These are phyloP conservation scores for Phenganax marumi DNA, from an alignment of 92 coral and sea anemone species.

Conservation along the genomic window DNA sequence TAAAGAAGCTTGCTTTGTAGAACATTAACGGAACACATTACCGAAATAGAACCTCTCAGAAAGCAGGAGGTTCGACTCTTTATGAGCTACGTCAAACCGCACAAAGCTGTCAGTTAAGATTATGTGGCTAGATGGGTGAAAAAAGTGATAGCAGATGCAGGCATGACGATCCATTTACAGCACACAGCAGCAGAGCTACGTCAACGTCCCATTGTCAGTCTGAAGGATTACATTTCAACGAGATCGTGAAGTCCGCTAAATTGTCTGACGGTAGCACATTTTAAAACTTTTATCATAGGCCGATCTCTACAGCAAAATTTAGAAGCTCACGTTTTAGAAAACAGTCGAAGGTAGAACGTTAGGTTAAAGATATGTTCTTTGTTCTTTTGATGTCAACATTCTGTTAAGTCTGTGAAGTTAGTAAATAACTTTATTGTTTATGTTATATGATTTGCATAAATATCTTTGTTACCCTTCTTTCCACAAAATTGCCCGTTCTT, in stretches of 20 bases:
- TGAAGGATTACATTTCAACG: constrained; percentile 23
- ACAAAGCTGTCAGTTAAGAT: constrained; percentile 27
- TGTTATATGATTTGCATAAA: too few species aligned
- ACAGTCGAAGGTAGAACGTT: too few species aligned
- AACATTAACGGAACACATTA: not conserved
- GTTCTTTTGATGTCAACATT: not conserved
- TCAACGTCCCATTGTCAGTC: constrained; percentile 30
- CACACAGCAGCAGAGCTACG: constrained; percentile 44
- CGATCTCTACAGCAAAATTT: constrained; percentile 26
- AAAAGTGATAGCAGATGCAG: constrained; percentile 18
- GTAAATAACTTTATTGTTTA: too few species aligned
- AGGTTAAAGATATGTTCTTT: constrained; percentile 10
- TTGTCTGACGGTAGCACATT: constrained; percentile 45
- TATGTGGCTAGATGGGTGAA: constrained; percentile 34
- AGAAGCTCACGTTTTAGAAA: too few species aligned
- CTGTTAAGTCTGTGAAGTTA: too few species aligned
- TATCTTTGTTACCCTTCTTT: not conserved
- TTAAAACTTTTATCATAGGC: constrained; percentile 48
- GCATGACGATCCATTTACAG: constrained; percentile 34
- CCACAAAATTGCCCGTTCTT: not conserved
- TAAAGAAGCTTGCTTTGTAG: not conserved
- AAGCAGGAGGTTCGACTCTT: not conserved
- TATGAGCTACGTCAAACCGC: not conserved
- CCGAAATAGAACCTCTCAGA: not conserved
- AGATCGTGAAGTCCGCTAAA: constrained; percentile 39